Conservation (phyloP, 2,888 invertebrate species). For the Cenopis cana region DNA sequence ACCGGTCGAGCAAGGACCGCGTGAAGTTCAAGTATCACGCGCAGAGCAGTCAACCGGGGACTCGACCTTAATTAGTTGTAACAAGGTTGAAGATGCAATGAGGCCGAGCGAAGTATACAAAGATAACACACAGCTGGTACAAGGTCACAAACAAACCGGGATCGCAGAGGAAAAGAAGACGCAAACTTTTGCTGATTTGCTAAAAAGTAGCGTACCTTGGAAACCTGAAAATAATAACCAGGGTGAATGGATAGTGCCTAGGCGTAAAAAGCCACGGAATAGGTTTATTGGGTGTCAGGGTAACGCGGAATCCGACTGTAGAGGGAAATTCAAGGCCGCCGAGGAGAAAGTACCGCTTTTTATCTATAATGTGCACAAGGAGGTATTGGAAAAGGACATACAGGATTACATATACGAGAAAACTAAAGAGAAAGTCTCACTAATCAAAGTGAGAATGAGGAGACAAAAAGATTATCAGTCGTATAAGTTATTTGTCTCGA, state of each 20-base stretch:
- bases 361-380: not conserved
- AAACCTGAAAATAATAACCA: not conserved
- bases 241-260: too few species aligned
- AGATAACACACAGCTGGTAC: not conserved
- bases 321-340: not conserved
- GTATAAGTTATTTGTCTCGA: slow-evolving; percentile 44
- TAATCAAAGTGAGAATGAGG: slow-evolving; percentile 31
- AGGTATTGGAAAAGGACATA: not conserved
- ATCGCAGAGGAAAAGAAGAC: not conserved
- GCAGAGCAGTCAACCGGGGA: too few species aligned
- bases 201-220: not conserved
- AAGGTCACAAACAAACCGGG: not conserved
- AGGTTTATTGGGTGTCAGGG: slow-evolving; percentile 1
- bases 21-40: too few species aligned
- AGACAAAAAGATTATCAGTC: slow-evolving; percentile 32
- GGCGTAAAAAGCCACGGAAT: too few species aligned
- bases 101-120: not conserved
- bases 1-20: too few species aligned
- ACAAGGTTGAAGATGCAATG: not conserved
- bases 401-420: not conserved
- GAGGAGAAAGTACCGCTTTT: not conserved
- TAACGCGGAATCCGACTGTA: not conserved
- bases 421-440: not conserved
- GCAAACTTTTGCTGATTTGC: not conserved
- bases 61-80: too few species aligned